A percentile compares a stretch with the other conserved stretches of the same genome.
Evolutionary conservation across 2,113 vertebrate genomes (phyloP).

Genomic region (Engystomops pustulosus): DNA sequence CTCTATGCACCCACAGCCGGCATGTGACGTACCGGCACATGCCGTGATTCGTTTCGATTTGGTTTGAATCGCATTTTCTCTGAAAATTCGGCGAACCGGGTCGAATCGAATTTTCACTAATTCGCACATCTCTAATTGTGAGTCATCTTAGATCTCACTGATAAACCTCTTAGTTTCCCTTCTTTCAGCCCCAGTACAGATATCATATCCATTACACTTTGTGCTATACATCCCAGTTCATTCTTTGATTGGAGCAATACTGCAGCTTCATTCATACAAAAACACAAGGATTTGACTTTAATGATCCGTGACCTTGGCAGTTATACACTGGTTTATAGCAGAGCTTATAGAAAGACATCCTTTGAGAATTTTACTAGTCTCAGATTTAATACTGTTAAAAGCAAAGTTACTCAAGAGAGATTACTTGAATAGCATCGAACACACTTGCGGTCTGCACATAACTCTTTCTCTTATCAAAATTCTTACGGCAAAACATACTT

Average conservation of each 20-base stretch:
- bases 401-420: neutral
- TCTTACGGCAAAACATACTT: neutral
- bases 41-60: too few relatives aligned
- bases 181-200: neutral
- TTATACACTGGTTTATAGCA: neutral
- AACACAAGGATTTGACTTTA: neutral
- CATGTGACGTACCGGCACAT: too few relatives aligned
- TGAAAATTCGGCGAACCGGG: too few relatives aligned
- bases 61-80: too few relatives aligned
- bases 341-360: neutral
- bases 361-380: neutral
- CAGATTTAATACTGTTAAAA: neutral
- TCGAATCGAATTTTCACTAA: too few relatives aligned
- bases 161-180: neutral
- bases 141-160: neutral
- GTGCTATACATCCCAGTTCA: neutral
- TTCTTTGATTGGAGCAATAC: neutral
- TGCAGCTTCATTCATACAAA: slow-evolving; percentile 4
- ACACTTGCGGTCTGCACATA: neutral
- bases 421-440: neutral
- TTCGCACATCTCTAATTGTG: too few relatives aligned
- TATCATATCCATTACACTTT: neutral
- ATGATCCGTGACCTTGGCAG: slow-evolving; percentile 17
- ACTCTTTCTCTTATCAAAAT: neutral
- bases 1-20: too few relatives aligned